phyloP scores from a whole-genome alignment of 2,113 vertebrate genomes.

The Chaetorhynchus papuensis region DNA sequence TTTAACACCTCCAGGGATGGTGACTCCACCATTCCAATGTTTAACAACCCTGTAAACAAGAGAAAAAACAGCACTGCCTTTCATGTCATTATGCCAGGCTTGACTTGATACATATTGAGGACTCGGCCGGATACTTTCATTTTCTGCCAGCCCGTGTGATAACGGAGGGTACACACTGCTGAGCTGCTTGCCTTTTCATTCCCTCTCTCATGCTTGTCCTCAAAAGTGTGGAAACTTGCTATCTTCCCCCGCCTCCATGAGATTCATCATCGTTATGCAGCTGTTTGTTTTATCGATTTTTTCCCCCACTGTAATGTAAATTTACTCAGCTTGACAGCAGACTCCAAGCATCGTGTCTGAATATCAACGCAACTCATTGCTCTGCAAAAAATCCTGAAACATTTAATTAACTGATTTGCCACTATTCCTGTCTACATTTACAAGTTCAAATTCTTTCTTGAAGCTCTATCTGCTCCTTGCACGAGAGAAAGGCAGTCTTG shows the following conservation, averaged over 20 bases:
- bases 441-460: not conserved
- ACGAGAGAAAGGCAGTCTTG: not conserved
- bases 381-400: not conserved
- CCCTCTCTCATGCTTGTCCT: not conserved
- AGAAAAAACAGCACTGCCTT: not conserved
- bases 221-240: not conserved
- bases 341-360: not conserved
- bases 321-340: not conserved
- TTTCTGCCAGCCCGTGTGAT: not conserved
- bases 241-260: fast-evolving
- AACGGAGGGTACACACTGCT: not conserved
- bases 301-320: not conserved
- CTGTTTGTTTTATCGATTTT: not conserved
- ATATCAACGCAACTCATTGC: not conserved
- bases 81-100: not conserved
- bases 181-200: not conserved
- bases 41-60: not conserved
- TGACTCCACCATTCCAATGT: not conserved
- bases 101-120: not conserved
- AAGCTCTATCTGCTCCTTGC: not conserved
- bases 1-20: not conserved
- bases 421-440: not conserved
- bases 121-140: not conserved
- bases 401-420: not conserved
- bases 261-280: not conserved